Evolutionary conservation across 2,113 vertebrate species (phyloP).

Genomic region (Pycnonotus jocosus): DNA sequence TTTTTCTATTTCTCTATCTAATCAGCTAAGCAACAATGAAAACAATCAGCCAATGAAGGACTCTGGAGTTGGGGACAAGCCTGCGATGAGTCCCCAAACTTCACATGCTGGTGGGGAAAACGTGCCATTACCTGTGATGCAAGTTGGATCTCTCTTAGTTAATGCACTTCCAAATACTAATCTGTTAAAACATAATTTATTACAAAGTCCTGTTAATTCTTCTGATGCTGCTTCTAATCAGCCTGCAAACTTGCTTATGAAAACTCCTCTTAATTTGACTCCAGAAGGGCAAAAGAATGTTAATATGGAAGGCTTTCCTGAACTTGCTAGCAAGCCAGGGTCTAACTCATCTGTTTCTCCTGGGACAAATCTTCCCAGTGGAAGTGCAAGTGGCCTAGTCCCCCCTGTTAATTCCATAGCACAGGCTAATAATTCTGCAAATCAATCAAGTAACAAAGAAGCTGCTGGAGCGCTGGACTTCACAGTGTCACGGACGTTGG

Average conservation of each 20-base stretch:
- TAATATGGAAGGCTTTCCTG: conserved; percentile 46
- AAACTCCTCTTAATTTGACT: conserved; percentile 72
- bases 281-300: conserved; percentile 65
- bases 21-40: conserved; percentile 69
- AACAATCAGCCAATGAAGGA: conserved; percentile 69
- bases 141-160: conserved; percentile 10
- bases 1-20: conserved; percentile 54
- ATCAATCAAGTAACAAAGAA: background rate
- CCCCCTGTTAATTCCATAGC: background rate
- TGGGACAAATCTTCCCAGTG: background rate
- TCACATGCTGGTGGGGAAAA: conserved; percentile 44
- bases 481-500: conserved; percentile 72
- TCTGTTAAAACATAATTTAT: conserved; percentile 57
- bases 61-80: conserved; percentile 28
- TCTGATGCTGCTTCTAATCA: conserved; percentile 49
- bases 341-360: conserved; percentile 22
- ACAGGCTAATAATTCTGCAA: background rate
- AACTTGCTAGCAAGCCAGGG: conserved; percentile 49
- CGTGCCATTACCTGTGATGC: background rate
- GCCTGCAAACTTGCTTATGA: conserved; percentile 35
- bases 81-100: conserved; percentile 13
- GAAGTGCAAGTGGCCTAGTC: background rate
- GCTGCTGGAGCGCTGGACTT: conserved; percentile 79
- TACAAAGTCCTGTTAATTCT: conserved; percentile 46
- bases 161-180: conserved; percentile 57